Evolutionary conservation across 2,888 invertebrate species (phyloP), one percentile per base, ranked within the genome.

Genomic region (Myopa testacea): DNA sequence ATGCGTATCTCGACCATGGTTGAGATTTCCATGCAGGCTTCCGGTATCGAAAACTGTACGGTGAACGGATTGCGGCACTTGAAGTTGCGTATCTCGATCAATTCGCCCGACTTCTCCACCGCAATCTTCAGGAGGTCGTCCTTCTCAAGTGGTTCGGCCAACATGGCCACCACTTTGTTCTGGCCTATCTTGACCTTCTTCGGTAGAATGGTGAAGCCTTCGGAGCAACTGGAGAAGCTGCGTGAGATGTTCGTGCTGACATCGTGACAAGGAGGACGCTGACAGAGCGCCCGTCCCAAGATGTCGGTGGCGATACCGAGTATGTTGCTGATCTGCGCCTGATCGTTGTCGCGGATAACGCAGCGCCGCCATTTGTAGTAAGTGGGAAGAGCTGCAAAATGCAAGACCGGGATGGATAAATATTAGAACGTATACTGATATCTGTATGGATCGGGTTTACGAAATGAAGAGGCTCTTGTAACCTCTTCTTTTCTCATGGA

Each of bases 31-130:
- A 95, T 92, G 85, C 95, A 94, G 76, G 92, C 92, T 83, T 95
- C 95, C 82, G 96, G 96, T 87, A 96, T 93, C 82, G 93, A 92
- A 87, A 96, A 95, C 86, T 95, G 95, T 69, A 96, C 89, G 0
- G 95, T 95, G 86, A 94, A 96, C 0, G 96, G 96, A 89, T 96
- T 96, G 82, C 95, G 91, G 82, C 93, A 92, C 85, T 95, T 96
- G 83, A 94, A 93, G 71, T 93, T 92, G 55, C 92, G 92, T 81
- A 95, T 92, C 85, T 95, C 93, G 80, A 94, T 91, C 71, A 94
- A 92, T 83, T 95, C 95, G 14, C 95, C 95, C 84, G 94, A 94
- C 84, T 94, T 94, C 89, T 95, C 95, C 38, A 96, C 93, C 82
- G 93, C 92, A 84, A 96, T 93, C 85, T 93, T 94, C 38, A 96